Evolutionary conservation across 1,140 invertebrate genomes (phyloP).

Genomic region (Conus betulinus): DNA sequence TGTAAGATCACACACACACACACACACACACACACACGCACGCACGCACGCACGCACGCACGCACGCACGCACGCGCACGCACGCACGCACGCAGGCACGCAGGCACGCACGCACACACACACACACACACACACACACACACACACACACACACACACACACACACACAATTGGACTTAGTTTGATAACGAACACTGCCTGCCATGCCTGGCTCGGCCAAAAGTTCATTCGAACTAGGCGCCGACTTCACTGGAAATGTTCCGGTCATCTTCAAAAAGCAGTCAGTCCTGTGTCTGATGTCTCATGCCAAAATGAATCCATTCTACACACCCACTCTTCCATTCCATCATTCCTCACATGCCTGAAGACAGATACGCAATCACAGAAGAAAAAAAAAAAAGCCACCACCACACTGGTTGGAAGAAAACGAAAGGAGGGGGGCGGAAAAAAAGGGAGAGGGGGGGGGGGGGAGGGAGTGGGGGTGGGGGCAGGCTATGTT

Average conservation of each 20-base stretch:
- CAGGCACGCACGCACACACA: neutral
- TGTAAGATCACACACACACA: too few species aligned
- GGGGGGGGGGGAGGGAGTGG: neutral
- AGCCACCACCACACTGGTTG: neutral
- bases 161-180: too few species aligned
- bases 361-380: too few species aligned
- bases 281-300: too few species aligned
- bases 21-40: too few species aligned
- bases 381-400: too few species aligned
- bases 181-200: too few species aligned
- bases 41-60: neutral
- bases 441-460: neutral
- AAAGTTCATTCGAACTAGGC: too few species aligned
- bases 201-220: too few species aligned
- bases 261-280: neutral
- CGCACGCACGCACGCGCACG: constrained; percentile 10
- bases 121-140: constrained; percentile 16
- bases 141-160: neutral
- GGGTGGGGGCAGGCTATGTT: neutral
- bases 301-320: too few species aligned
- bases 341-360: too few species aligned
- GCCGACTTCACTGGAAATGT: neutral
- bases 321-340: too few species aligned
- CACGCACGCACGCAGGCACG: neutral
- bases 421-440: neutral